phyloP scores from a whole-genome alignment of 2,113 vertebrate genomes.

The Narcine bancroftii region DNA sequence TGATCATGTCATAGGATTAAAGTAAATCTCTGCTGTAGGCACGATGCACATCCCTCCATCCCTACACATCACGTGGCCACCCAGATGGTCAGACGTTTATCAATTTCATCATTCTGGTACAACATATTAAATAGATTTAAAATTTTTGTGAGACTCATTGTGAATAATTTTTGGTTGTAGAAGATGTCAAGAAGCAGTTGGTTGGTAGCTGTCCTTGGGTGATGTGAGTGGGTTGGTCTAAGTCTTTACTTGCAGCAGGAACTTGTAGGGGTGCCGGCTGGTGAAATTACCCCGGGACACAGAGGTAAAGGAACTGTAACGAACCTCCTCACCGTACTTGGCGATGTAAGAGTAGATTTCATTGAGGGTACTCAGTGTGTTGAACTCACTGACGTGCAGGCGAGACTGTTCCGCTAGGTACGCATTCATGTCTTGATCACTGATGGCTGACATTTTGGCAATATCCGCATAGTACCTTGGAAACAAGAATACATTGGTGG shows the following conservation, averaged over 20 bases:
- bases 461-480: constrained; percentile 95
- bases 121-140: not conserved
- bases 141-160: not conserved
- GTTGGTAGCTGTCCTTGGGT: no score
- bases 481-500: not conserved
- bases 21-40: no score
- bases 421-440: constrained; percentile 98
- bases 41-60: no score
- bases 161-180: not conserved
- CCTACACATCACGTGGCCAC: no score
- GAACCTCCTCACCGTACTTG: constrained; percentile 96
- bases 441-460: constrained; percentile 87
- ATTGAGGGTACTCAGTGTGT: constrained; percentile 91
- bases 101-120: not conserved
- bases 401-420: constrained; percentile 95
- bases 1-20: no score
- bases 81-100: not conserved
- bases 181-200: not conserved
- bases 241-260: not conserved
- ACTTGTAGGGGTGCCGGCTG: not conserved
- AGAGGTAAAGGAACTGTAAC: constrained; percentile 36
- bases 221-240: no score
- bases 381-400: constrained; percentile 85
- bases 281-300: not conserved
- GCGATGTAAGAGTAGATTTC: constrained; percentile 97